Conservation (phyloP, 2,797 vertebrate genomes). For the Sparidentex hasta region DNA sequence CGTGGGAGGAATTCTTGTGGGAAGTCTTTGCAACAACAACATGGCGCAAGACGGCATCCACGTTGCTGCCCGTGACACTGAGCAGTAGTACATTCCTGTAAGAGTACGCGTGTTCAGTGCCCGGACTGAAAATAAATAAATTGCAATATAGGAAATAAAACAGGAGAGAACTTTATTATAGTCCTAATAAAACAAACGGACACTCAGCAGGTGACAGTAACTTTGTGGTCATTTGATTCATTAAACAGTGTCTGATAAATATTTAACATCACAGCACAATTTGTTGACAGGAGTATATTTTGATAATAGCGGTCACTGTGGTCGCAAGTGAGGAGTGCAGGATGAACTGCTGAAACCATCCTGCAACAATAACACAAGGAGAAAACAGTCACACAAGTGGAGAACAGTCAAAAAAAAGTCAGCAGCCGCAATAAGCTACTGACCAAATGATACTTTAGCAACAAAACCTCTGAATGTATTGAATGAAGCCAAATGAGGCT, state of each 20-base stretch:
- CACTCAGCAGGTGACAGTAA: neutral
- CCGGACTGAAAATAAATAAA: too few species aligned
- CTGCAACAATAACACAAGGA: neutral
- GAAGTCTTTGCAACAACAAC: slow-evolving; percentile 23
- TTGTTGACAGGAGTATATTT: neutral
- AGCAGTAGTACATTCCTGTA: slow-evolving; percentile 20
- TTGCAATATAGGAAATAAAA: neutral
- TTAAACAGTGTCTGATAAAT: neutral
- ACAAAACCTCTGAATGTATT: neutral
- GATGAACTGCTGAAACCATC: neutral
- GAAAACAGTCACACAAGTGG: neutral
- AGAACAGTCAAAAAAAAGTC: neutral
- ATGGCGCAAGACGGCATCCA: slow-evolving; percentile 35
- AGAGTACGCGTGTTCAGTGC: neutral
- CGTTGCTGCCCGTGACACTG: neutral
- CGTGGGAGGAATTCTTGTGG: neutral
- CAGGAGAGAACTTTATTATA: neutral
- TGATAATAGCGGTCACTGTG: neutral
- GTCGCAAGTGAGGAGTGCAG: too few species aligned
- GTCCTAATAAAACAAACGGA: neutral
- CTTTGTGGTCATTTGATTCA: neutral
- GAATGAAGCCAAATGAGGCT: neutral
- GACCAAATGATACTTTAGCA: too few species aligned
- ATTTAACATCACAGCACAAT: neutral
- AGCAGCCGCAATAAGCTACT: neutral